phyloP scores from a whole-genome alignment of 2,888 invertebrate species.

The Meiosimyza decipiens region DNA sequence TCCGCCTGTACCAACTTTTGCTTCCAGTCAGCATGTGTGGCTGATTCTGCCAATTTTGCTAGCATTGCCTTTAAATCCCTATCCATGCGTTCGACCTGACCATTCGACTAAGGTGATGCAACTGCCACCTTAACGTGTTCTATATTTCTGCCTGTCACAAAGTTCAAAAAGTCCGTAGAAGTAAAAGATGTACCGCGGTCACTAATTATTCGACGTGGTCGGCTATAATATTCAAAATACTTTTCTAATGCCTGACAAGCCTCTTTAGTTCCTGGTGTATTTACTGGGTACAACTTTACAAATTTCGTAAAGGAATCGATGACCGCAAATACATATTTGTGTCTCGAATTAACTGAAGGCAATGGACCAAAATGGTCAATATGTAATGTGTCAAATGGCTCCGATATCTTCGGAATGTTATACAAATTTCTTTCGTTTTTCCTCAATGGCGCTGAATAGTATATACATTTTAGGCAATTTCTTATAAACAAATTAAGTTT shows the following conservation, averaged over 20 bases:
- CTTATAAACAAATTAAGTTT: slow-evolving; percentile 6
- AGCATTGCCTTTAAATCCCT: slow-evolving; percentile 6
- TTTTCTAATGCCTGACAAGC: slow-evolving; percentile 22
- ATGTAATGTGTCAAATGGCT: slow-evolving; percentile 26
- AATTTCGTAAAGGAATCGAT: not conserved
- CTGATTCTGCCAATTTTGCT: slow-evolving; percentile 7
- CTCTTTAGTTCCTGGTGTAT: slow-evolving; percentile 33
- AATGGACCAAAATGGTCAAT: slow-evolving; percentile 33
- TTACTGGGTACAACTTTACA: slow-evolving; percentile 36
- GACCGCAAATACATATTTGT: not conserved
- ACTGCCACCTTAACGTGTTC: slow-evolving; percentile 37
- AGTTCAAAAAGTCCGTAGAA: slow-evolving; percentile 33
- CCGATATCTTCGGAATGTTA: slow-evolving; percentile 24
- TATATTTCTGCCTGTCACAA: slow-evolving; percentile 33
- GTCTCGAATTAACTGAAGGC: slow-evolving; percentile 11
- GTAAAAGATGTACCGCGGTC: slow-evolving; percentile 35
- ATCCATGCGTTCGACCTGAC: not conserved
- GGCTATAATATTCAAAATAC: slow-evolving; percentile 32
- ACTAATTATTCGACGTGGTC: slow-evolving; percentile 36
- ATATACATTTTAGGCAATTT: slow-evolving; percentile 21
- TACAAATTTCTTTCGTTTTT: slow-evolving; percentile 21
- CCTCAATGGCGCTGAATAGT: slow-evolving; percentile 15
- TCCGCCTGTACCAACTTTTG: not conserved
- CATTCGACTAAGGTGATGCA: slow-evolving; percentile 13
- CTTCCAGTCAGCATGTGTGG: not conserved